These are phyloP conservation scores for Chitala chitala DNA, from an alignment of 2,113 vertebrate species.

Conservation along the genomic window DNA sequence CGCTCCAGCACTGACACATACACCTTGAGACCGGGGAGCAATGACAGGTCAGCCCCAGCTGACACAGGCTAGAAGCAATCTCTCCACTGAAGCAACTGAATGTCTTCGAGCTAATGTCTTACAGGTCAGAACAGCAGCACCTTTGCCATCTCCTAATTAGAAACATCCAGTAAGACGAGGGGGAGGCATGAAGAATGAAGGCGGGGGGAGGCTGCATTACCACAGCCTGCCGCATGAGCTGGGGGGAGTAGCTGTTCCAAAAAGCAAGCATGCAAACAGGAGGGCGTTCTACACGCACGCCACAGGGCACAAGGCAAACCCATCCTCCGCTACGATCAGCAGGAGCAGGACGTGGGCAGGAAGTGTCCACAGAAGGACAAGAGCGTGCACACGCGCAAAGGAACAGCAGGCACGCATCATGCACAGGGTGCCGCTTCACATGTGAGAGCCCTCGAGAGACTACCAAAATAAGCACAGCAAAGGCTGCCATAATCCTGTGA, in stretches of 20 bases:
- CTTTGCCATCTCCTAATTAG: conserved; percentile 10
- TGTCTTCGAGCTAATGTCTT: not conserved
- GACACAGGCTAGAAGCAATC: not conserved
- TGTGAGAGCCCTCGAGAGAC: not conserved
- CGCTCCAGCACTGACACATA: not conserved
- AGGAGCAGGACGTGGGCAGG: conserved; percentile 3
- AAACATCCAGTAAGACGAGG: conserved; percentile 8
- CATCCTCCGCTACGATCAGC: not conserved
- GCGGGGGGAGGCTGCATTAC: conserved; percentile 3
- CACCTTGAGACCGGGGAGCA: not conserved
- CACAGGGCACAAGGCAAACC: conserved; percentile 4
- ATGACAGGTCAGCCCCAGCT: not conserved
- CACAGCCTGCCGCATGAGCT: not conserved
- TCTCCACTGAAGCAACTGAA: not conserved
- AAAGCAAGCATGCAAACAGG: conserved; percentile 33
- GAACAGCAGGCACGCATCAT: too few species aligned
- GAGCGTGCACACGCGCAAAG: too few species aligned
- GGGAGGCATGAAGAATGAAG: conserved; percentile 10
- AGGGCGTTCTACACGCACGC: conserved; percentile 7
- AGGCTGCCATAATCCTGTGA: too few species aligned
- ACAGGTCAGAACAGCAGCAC: not conserved
- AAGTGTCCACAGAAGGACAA: not conserved
- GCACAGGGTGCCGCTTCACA: not conserved
- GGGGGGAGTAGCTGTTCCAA: not conserved
- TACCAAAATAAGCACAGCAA: too few species aligned